Conservation (phyloP, 1,140 invertebrate genomes). For the Sarcophaga bullata region DNA sequence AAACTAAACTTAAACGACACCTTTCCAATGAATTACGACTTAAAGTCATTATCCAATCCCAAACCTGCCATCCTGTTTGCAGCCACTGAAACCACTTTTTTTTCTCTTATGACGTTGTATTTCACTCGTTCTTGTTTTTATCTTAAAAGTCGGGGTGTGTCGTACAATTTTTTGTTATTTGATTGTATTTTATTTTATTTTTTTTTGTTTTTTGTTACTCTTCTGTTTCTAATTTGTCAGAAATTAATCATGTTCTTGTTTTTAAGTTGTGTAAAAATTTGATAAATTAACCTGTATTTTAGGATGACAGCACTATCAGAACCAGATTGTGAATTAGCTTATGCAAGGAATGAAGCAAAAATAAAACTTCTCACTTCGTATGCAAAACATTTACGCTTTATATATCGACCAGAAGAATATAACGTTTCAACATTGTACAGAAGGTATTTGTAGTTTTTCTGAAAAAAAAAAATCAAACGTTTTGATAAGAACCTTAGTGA, state of each 20-base stretch:
- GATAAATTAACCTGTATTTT: slow-evolving; percentile 19
- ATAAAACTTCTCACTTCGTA: not conserved
- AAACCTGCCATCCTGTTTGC: slow-evolving; percentile 16
- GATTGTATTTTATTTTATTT: too few species aligned
- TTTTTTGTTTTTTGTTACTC: not conserved
- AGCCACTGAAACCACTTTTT: not conserved
- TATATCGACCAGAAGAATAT: not conserved
- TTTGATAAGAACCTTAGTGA: too few species aligned
- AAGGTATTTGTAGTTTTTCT: too few species aligned
- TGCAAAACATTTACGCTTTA: not conserved
- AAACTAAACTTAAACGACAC: slow-evolving; percentile 2
- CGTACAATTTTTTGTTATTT: not conserved
- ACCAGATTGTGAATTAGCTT: not conserved
- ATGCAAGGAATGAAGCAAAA: not conserved
- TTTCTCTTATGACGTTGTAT: not conserved
- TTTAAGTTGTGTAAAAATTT: not conserved
- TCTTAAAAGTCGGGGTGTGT: slow-evolving; percentile 2
- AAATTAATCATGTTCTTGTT: slow-evolving; percentile 24
- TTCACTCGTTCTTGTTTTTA: not conserved
- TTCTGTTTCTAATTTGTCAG: slow-evolving; percentile 18
- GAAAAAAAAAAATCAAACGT: too few species aligned
- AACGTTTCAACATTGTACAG: too few species aligned
- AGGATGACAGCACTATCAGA: slow-evolving; percentile 2
- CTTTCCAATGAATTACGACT: slow-evolving; percentile 12
- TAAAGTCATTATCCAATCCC: slow-evolving; percentile 1